phyloP scores from a whole-genome alignment of 2,888 invertebrate genomes.

The Ichneumoninae sp. region DNA sequence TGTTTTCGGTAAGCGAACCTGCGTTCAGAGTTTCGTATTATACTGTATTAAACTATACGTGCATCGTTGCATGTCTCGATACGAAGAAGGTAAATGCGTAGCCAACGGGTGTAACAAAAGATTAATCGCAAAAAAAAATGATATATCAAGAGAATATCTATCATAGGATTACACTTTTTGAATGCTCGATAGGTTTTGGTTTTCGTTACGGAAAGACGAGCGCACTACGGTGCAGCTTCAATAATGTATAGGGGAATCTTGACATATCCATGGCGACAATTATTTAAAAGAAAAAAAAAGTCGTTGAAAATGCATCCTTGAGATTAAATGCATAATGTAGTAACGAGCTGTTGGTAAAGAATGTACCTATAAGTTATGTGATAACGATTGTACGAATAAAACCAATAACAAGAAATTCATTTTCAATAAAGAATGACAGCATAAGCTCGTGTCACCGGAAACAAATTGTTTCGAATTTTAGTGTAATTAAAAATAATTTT shows the following conservation, averaged over 20 bases:
- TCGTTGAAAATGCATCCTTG: slow-evolving; percentile 13
- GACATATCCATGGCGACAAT: slow-evolving; percentile 61
- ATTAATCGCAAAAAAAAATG: background rate
- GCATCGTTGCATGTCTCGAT: background rate
- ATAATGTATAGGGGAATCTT: slow-evolving; percentile 62
- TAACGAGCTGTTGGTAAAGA: slow-evolving; percentile 66
- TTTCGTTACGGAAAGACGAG: slow-evolving; percentile 1
- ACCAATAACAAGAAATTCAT: slow-evolving; percentile 14
- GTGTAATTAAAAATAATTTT: background rate
- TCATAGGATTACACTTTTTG: background rate
- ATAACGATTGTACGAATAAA: slow-evolving; percentile 56
- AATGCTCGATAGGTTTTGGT: slow-evolving; percentile 1
- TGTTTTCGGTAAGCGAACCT: slow-evolving; percentile 23
- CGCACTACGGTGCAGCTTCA: slow-evolving; percentile 27
- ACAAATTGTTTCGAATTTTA: slow-evolving; percentile 34
- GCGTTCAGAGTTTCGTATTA: slow-evolving; percentile 9
- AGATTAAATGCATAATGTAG: slow-evolving; percentile 54
- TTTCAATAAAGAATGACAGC: slow-evolving; percentile 15
- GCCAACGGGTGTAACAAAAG: background rate
- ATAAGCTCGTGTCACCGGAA: slow-evolving; percentile 18
- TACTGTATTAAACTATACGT: background rate
- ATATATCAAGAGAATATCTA: slow-evolving; percentile 18
- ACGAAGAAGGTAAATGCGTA: background rate
- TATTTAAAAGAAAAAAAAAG: background rate
- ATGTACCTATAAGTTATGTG: slow-evolving; percentile 67